Conservation (phyloP, 2,113 vertebrate genomes). For the Ochotona curzoniae region DNA sequence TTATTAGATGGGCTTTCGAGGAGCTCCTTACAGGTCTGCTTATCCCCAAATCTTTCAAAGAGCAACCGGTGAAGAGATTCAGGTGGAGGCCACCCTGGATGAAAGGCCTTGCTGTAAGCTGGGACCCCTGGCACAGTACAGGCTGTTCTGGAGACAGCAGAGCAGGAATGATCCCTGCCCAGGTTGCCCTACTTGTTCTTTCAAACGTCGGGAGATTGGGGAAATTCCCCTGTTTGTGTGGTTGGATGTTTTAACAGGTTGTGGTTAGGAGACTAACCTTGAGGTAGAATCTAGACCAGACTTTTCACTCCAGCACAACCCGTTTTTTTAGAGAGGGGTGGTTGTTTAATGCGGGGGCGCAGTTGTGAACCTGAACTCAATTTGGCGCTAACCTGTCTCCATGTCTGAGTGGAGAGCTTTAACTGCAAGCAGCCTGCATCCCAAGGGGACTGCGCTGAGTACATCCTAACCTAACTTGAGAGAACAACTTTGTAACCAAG, state of each 20-base stretch:
- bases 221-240: background rate
- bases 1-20: background rate
- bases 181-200: background rate
- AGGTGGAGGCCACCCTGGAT: accelerated
- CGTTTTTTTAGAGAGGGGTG: background rate
- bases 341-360: background rate
- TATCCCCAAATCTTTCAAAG: background rate
- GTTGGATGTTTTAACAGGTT: background rate
- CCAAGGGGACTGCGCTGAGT: no score
- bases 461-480: no score
- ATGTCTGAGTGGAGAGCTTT: no score
- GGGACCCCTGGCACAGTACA: background rate
- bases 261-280: background rate
- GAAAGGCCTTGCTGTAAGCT: no score
- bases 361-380: no score
- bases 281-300: background rate
- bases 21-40: background rate
- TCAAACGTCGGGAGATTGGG: background rate
- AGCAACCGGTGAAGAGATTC: no score
- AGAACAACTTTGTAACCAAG: no score
- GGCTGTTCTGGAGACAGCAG: no score
- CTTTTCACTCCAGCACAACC: background rate
- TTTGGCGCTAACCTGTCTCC: no score
- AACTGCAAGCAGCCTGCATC: no score
- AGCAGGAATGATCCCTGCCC: no score